Base-by-base conservation (phyloP, 2,797 vertebrate species). In the Eospalax fontanierii region DNA sequence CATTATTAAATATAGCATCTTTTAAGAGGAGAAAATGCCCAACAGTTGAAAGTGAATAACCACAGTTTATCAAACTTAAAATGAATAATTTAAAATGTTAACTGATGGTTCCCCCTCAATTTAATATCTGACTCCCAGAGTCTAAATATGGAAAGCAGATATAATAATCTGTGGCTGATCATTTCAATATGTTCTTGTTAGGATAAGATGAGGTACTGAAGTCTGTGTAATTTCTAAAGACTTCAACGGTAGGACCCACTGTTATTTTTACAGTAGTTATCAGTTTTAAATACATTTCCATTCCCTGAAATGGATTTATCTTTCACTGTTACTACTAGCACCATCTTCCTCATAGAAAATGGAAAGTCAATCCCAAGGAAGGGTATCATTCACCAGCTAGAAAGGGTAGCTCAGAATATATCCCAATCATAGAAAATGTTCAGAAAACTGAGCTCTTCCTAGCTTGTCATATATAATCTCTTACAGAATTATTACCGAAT, bases 401-500 rank as follows among this genome's bases (percentile, higher is more conserved):
- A 89, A 94, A 91, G 2, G 50, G 43, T 76, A 43, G 46, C 40
- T 40, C 19, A 82, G 88, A 95, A 82, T n/a, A 18, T 84, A 46
- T 90, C 19, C 35, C 6, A 91, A 61, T 76, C 57, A 79, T 35
- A 76, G 70, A 75, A 92, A 95, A 89, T 78, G 21, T 68, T 93
- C 28, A 75, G 87, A 94, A 63, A 95, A 74, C 33, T 79, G 30
- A 21, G 40, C 79, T 91, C 43, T 4, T 83, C 18, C 24, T 80
- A 63, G 59, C 28, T 89, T 81, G n/a, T 40, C 61, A n/a, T 74
- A 50, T 33, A 86, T 92, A n/a, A 38, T 91, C 90, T 97, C 93
- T 91, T n/a, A n/a, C n/a, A n/a, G 95, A 95, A 82, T 75, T 74
- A 43, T 89, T 96, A 83, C 68, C 92, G 91, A 88, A 43, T 95